Conservation (phyloP, 2,888 invertebrate genomes). For the Ditylenchus weischeri region DNA sequence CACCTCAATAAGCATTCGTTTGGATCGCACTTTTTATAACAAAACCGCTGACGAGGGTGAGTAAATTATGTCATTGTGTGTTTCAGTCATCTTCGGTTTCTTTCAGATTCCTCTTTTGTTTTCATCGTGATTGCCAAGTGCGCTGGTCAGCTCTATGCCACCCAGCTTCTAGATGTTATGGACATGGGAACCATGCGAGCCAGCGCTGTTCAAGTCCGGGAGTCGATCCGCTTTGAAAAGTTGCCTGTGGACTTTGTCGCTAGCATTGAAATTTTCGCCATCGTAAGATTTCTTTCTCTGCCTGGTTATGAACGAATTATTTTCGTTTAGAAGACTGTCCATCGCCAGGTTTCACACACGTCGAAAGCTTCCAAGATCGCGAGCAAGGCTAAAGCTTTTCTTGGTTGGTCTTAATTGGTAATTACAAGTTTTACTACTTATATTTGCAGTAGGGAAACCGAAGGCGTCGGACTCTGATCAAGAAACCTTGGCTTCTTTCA, state of each 20-base stretch:
- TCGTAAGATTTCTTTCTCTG: slow-evolving; percentile 35
- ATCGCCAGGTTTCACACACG: neutral
- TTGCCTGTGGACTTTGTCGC: slow-evolving; percentile 43
- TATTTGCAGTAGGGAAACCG: neutral
- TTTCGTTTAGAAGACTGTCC: slow-evolving; percentile 20
- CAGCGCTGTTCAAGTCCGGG: slow-evolving; percentile 26
- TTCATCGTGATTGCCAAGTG: slow-evolving; percentile 16
- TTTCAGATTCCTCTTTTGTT: slow-evolving; percentile 17
- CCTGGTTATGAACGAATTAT: too few relatives aligned
- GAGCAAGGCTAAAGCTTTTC: neutral
- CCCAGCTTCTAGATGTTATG: slow-evolving; percentile 11
- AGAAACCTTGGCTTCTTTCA: neutral
- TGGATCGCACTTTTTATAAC: slow-evolving; percentile 17
- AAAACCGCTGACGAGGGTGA: slow-evolving; percentile 17
- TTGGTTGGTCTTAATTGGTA: neutral
- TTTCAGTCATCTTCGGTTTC: slow-evolving; percentile 2
- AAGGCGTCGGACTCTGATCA: neutral
- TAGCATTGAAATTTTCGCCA: slow-evolving; percentile 41
- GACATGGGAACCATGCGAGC: slow-evolving; percentile 19
- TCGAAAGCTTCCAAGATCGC: slow-evolving; percentile 1
- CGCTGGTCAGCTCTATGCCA: slow-evolving; percentile 16
- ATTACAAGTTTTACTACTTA: neutral
- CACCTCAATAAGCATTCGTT: slow-evolving; percentile 16
- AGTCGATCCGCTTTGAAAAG: slow-evolving; percentile 38
- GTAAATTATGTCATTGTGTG: neutral